Percentiles rank a stretch among this genome's conserved stretches.
These are phyloP conservation scores for Trachelus tabidus DNA, from an alignment of 2,888 invertebrate species.

Conservation along the genomic window DNA sequence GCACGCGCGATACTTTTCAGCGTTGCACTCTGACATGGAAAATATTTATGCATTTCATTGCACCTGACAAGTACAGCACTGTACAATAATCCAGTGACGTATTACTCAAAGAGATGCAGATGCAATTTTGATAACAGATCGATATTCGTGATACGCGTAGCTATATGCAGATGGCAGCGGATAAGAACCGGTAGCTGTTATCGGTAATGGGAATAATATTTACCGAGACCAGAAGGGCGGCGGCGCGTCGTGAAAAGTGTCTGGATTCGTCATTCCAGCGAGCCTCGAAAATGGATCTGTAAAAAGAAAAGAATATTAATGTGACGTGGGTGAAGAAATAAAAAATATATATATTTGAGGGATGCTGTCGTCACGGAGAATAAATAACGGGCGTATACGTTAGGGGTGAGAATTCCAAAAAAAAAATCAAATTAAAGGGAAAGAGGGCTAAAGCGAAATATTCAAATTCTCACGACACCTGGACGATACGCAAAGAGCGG, in stretches of 20 bases:
- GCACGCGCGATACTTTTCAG: background rate
- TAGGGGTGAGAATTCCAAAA: background rate
- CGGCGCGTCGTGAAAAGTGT: slow-evolving; percentile 72
- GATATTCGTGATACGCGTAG: background rate
- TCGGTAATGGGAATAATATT: slow-evolving; percentile 46
- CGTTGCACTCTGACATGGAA: background rate
- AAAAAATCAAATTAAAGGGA: slow-evolving; percentile 1
- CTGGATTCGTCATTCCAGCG: slow-evolving; percentile 73
- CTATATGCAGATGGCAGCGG: background rate
- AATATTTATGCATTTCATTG: background rate
- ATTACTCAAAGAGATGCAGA: background rate
- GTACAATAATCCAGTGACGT: background rate
- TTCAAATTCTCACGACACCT: background rate
- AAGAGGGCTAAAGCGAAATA: slow-evolving; percentile 12
- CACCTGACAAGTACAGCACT: background rate
- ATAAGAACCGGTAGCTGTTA: background rate
- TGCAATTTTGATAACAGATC: background rate
- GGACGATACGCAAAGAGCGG: slow-evolving; percentile 8
- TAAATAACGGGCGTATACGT: background rate
- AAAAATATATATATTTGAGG: background rate
- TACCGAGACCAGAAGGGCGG: slow-evolving; percentile 72
- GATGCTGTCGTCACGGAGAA: background rate
- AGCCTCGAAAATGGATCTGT: slow-evolving; percentile 69
- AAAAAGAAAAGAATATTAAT: slow-evolving; percentile 42
- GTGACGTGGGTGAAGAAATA: background rate